Base-by-base conservation (phyloP, 1,140 invertebrate species). In the Ceratosolen solmsi region DNA sequence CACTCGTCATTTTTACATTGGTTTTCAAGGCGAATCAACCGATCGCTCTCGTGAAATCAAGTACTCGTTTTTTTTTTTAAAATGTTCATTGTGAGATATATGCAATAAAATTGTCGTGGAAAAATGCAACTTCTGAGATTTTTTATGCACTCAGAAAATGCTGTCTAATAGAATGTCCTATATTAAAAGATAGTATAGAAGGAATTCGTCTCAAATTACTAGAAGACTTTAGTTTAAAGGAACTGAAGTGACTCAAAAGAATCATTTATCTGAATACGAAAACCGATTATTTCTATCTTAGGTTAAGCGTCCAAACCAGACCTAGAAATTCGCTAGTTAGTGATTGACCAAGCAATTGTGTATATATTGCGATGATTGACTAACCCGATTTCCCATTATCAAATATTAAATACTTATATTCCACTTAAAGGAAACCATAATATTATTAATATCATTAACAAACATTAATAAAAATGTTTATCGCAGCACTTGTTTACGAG, bases 211-310 rank as follows among this genome's bases (percentile, higher is more conserved):
- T 58, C 38, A 4, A 58, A 25, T 38, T 58, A 63, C 7, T 63
- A 36, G 13, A 54, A 58, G 30, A 75, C 38, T 73, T 49, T 51
- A 33, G 25, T 9, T n/a, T 33, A 70, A 70, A 78, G 76, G 63
- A 78, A 68, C 58, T 77, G 33, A 65, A 58, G 33, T n/a, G 33
- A 79, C 65, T 70, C 20, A 79, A 79, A 71, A 54, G 46, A 71
- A 79, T 79, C 38, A 68, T 68, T 65, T 49, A 51, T 68, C 41
- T 54, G 27, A 78, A 65, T 68, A 46, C 46, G 68, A 46, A 2
- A 72, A 54, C n/a, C 15, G 65, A 46, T 46, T 70, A 7, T 72
- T 7, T 46, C 1, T 30, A 41, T 49, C 3, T 49, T 25, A 71
- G 9, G 38, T 71, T 71, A 71, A 71, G 20, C 15, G 38, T 41